Percentiles rank a stretch among this genome's conserved stretches.
Conservation (phyloP, 2,113 vertebrate genomes). For the Gorsachius goisagi region DNA sequence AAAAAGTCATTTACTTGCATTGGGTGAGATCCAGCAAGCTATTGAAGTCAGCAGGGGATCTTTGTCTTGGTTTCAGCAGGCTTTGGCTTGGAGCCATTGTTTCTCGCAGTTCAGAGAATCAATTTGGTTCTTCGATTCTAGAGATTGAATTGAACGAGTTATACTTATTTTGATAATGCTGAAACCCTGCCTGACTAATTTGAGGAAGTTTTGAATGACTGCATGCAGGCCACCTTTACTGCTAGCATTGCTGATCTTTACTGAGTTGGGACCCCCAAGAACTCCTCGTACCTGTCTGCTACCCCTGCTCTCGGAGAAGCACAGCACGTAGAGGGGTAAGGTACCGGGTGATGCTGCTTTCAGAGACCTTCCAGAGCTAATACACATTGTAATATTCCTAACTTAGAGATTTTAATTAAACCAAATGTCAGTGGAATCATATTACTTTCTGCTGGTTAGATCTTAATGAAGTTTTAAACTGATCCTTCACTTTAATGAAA, state of each 20-base stretch:
- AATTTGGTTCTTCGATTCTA: background rate
- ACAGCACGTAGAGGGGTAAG: rapidly evolving
- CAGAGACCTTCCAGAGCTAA: background rate
- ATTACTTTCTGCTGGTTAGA: conserved; percentile 19
- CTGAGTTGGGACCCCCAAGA: background rate
- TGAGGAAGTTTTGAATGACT: background rate
- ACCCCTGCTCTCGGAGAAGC: background rate
- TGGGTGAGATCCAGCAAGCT: conserved; percentile 30
- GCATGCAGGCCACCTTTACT: background rate
- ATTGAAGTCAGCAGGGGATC: background rate
- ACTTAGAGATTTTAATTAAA: conserved; percentile 35
- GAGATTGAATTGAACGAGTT: background rate
- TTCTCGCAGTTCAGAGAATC: background rate
- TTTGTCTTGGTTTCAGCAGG: background rate
- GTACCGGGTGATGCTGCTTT: background rate
- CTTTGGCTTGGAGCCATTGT: background rate
- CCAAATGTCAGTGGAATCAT: conserved; percentile 35
- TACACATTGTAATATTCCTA: background rate
- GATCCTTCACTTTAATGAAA: conserved; percentile 29
- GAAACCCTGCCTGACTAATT: background rate
- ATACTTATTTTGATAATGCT: background rate
- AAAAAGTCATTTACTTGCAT: background rate
- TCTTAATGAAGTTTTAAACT: conserved; percentile 49
- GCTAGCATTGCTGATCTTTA: background rate
- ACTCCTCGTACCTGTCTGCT: rapidly evolving